Percentiles rank a stretch among this genome's conserved stretches.
Conservation (phyloP, 2,113 vertebrate genomes). For the Coptodon bakossiorum region DNA sequence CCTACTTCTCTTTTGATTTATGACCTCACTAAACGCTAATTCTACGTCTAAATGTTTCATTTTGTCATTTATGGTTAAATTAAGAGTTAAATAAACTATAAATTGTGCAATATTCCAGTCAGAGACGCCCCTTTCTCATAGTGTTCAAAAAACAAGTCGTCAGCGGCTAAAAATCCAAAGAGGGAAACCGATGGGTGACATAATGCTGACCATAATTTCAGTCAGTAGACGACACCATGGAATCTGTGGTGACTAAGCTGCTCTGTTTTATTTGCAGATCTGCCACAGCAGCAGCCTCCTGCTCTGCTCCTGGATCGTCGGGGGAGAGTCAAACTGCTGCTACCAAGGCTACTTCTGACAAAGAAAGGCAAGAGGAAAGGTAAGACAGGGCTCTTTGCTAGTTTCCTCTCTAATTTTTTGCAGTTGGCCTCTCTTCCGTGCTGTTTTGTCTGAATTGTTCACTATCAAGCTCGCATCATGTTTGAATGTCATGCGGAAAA, state of each 20-base stretch:
- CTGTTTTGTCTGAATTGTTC: neutral
- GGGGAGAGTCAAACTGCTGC: constrained; percentile 9
- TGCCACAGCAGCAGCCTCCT: constrained; percentile 6
- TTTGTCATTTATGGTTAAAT: neutral
- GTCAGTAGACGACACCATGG: neutral
- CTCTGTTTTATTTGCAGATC: constrained; percentile 33
- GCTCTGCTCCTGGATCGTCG: constrained; percentile 1
- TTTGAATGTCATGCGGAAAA: neutral
- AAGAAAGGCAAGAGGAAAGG: constrained; percentile 58
- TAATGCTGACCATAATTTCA: neutral
- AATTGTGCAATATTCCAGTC: neutral
- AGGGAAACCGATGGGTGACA: neutral
- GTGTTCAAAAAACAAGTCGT: neutral
- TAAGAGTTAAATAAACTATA: neutral
- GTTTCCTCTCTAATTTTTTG: neutral
- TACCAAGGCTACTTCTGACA: constrained; percentile 22
- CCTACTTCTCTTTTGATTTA: neutral
- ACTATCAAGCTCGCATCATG: neutral
- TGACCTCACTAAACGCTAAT: neutral
- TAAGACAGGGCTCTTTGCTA: neutral
- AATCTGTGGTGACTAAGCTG: neutral
- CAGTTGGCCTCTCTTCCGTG: neutral
- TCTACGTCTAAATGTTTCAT: neutral
- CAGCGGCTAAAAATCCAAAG: neutral
- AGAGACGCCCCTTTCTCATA: neutral